A percentile compares a stretch with the other conserved stretches of the same genome.
phyloP scores from a whole-genome alignment of 2,797 vertebrate species.

The Argya squamiceps region DNA sequence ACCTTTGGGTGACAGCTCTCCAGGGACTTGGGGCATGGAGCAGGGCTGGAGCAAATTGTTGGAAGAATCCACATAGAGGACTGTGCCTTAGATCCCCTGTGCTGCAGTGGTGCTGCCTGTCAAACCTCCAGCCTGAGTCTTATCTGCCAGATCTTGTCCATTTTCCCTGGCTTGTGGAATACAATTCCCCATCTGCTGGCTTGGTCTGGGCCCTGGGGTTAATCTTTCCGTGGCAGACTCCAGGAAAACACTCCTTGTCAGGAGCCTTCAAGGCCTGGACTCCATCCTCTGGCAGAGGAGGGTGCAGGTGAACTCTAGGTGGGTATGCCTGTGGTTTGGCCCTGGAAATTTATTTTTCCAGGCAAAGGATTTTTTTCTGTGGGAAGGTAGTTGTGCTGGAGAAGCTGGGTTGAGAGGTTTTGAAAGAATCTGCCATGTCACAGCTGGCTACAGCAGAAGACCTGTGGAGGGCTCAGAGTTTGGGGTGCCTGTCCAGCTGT shows the following conservation, averaged over 20 bases:
- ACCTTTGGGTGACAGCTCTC: not conserved
- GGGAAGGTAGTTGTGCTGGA: not conserved
- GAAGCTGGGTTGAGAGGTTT: not conserved
- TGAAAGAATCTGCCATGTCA: not conserved
- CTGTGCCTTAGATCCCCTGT: not conserved
- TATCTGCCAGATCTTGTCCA: not conserved
- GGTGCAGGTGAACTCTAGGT: not conserved
- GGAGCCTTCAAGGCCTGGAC: not conserved
- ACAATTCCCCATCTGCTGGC: not conserved
- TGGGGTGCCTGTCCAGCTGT: not conserved
- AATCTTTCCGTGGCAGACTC: not conserved
- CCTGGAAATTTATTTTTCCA: not conserved
- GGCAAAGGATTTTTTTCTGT: not conserved
- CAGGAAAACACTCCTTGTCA: not conserved
- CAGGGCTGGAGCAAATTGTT: not conserved
- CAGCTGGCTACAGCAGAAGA: not conserved
- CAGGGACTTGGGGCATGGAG: fast-evolving
- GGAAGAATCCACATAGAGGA: not conserved
- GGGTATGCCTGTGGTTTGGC: not conserved
- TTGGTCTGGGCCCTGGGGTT: fast-evolving
- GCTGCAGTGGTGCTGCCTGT: fast-evolving
- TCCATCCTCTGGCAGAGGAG: not conserved
- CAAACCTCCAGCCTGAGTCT: not conserved
- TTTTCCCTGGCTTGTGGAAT: not conserved
- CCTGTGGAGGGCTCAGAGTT: not conserved